Evolutionary conservation across 2,113 vertebrate species (phyloP).

Genomic region (Poicephalus gulielmi): DNA sequence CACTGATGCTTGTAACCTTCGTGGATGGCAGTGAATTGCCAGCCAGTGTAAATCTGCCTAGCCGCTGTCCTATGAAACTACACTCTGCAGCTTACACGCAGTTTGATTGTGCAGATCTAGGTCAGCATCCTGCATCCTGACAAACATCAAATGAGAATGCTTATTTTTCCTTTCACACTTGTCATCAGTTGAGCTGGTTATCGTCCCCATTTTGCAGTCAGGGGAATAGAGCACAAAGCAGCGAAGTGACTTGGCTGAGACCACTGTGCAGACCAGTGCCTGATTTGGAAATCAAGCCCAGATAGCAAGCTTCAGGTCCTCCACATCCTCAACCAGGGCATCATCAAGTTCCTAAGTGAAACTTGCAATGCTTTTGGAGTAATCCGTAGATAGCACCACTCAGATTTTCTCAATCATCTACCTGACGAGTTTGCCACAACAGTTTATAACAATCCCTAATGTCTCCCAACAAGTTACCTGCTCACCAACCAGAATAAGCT

Average conservation of each 20-base stretch:
- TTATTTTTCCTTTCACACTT: constrained; percentile 6
- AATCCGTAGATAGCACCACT: neutral
- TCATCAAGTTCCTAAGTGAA: fast-evolving
- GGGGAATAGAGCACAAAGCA: neutral
- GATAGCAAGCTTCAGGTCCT: neutral
- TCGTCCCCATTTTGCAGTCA: fast-evolving
- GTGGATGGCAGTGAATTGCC: neutral
- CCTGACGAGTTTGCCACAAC: neutral
- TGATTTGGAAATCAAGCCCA: neutral
- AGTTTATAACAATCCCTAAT: neutral
- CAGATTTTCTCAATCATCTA: neutral
- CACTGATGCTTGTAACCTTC: neutral
- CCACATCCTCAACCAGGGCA: neutral
- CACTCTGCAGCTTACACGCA: neutral
- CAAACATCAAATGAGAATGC: neutral
- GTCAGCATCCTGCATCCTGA: constrained; percentile 41
- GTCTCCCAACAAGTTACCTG: neutral
- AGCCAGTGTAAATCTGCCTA: neutral
- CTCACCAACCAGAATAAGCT: neutral
- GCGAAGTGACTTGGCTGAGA: neutral
- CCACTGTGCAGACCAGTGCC: neutral
- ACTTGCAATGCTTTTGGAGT: neutral
- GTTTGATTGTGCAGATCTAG: constrained; percentile 19
- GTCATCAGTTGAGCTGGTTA: neutral
- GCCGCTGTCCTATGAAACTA: neutral